Evolutionary conservation across 2,888 invertebrate species (phyloP).

Genomic region (Drosophila atroscutellata): DNA sequence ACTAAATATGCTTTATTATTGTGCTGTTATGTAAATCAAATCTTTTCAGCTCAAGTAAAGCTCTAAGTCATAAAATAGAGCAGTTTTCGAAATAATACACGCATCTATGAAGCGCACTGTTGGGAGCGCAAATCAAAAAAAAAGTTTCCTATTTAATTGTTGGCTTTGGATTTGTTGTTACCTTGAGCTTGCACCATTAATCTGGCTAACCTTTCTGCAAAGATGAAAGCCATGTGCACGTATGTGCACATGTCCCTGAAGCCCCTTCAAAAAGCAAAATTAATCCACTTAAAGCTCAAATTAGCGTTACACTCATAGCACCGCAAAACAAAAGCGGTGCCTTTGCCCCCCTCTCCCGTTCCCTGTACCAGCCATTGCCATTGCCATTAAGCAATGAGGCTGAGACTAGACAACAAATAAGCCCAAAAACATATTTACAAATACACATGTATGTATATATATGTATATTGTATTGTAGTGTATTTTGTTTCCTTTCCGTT

Average conservation of each 20-base stretch:
- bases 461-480: neutral
- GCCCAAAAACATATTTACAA: neutral
- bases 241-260: slow-evolving; percentile 36
- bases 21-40: too few species aligned
- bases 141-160: neutral
- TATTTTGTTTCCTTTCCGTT: slow-evolving; percentile 42
- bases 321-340: slow-evolving; percentile 25
- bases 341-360: neutral
- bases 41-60: neutral
- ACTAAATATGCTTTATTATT: neutral
- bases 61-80: neutral
- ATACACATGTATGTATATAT: neutral
- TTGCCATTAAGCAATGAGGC: slow-evolving; percentile 12
- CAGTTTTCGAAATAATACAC: neutral
- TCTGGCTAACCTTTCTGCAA: slow-evolving; percentile 27
- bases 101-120: neutral
- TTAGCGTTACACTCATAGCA: slow-evolving; percentile 42
- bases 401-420: slow-evolving; percentile 40
- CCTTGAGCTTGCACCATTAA: slow-evolving; percentile 33
- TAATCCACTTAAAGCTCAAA: slow-evolving; percentile 57
- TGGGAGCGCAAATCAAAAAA: slow-evolving; percentile 23
- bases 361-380: neutral
- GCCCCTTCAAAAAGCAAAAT: slow-evolving; percentile 29
- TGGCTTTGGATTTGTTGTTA: slow-evolving; percentile 2
- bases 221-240: slow-evolving; percentile 37